A percentile compares a stretch with the other conserved stretches of the same genome.
phyloP scores from a whole-genome alignment of 2,797 vertebrate species.

The Trachurus trachurus region DNA sequence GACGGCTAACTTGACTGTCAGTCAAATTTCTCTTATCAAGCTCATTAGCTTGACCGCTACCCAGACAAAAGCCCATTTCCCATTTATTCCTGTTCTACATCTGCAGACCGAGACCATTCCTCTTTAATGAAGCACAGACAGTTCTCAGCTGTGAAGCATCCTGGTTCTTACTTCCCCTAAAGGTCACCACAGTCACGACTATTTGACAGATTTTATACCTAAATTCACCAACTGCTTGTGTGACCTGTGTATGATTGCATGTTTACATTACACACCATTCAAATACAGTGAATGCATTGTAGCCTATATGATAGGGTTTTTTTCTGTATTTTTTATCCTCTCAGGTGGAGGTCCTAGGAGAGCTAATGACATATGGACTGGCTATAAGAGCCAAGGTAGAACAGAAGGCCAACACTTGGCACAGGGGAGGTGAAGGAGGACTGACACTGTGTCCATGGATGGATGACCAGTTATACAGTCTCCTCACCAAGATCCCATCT shows the following conservation, averaged over 20 bases:
- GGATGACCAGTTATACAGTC: constrained; percentile 31
- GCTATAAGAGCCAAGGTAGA: constrained; percentile 40
- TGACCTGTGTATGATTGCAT: neutral
- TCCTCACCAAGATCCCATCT: constrained; percentile 37
- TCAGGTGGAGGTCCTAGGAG: constrained; percentile 33
- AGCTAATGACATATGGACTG: constrained; percentile 65
- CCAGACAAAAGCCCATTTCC: neutral
- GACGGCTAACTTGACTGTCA: neutral
- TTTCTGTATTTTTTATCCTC: neutral
- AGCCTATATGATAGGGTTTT: neutral
- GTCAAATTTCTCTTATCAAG: too few species aligned
- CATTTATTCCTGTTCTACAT: neutral
- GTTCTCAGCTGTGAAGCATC: too few species aligned
- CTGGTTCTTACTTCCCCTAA: neutral
- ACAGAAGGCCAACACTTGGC: constrained; percentile 52
- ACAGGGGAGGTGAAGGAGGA: constrained; percentile 30
- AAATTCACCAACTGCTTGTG: neutral
- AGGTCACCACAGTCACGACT: neutral
- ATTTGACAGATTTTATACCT: neutral
- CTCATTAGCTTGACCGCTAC: neutral
- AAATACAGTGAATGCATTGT: neutral
- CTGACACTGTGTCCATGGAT: constrained; percentile 53
- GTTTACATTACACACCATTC: neutral
- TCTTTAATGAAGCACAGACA: neutral
- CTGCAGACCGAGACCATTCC: neutral